Evolutionary conservation across 2,797 vertebrate species (phyloP).

Genomic region (Acridotheres tristis): DNA sequence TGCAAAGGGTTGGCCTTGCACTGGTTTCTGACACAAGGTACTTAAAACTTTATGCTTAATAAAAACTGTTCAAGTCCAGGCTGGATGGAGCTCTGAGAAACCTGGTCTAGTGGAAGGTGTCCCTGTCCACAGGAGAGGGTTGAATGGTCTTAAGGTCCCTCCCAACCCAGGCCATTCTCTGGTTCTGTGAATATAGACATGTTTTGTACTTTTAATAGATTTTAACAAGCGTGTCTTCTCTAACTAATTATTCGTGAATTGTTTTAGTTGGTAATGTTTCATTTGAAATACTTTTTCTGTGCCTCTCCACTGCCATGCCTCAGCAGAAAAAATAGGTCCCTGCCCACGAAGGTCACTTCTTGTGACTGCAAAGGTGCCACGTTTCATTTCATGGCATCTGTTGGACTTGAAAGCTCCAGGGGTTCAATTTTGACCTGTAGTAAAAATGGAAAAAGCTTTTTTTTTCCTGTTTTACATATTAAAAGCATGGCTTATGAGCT

Average conservation of each 20-base stretch:
- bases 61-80: background rate
- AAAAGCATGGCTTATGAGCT: background rate
- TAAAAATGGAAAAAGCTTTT: background rate
- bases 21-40: background rate
- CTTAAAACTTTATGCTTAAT: background rate
- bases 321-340: background rate
- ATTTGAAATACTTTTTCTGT: background rate
- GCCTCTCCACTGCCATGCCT: background rate
- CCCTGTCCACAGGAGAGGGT: background rate
- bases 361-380: background rate
- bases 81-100: background rate
- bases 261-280: background rate
- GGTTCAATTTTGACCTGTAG: background rate
- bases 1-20: background rate
- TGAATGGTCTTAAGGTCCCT: background rate
- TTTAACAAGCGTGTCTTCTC: background rate
- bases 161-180: background rate
- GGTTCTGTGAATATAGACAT: background rate
- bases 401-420: background rate
- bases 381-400: background rate
- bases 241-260: background rate
- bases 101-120: background rate
- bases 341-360: background rate
- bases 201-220: background rate
- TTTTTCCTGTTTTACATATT: background rate